Evolutionary conservation across 2,888 invertebrate species (phyloP).

Genomic region (Sinodicranocentrus sp.): DNA sequence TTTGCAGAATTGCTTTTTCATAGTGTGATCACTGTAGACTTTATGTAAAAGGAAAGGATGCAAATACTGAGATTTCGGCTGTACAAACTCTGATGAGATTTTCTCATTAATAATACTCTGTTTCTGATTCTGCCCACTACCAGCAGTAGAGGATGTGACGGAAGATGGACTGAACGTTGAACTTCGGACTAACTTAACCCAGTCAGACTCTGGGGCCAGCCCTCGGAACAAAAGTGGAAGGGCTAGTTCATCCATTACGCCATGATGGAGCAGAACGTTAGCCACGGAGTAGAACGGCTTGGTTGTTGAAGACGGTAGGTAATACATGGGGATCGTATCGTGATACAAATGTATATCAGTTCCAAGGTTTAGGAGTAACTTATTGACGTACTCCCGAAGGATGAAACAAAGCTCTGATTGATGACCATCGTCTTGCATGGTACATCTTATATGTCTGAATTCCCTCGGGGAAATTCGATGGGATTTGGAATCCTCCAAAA

Average conservation of each 20-base stretch:
- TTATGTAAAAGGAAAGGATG: slow-evolving; percentile 77
- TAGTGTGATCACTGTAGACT: slow-evolving; percentile 73
- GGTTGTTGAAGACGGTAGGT: slow-evolving; percentile 76
- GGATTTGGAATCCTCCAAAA: slow-evolving; percentile 73
- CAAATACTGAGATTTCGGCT: slow-evolving; percentile 70
- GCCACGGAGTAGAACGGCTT: slow-evolving; percentile 77
- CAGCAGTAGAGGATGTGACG: slow-evolving; percentile 39
- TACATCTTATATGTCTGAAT: slow-evolving; percentile 77
- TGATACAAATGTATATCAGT: slow-evolving; percentile 75
- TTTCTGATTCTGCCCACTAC: slow-evolving; percentile 27
- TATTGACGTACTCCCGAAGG: slow-evolving; percentile 75
- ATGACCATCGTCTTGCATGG: slow-evolving; percentile 75
- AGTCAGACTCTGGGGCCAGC: slow-evolving; percentile 74
- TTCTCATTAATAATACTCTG: slow-evolving; percentile 21
- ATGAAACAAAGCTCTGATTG: slow-evolving; percentile 76
- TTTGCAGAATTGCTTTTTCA: slow-evolving; percentile 75
- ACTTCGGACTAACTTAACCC: slow-evolving; percentile 75
- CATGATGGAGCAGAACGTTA: slow-evolving; percentile 77
- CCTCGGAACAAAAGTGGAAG: slow-evolving; percentile 77
- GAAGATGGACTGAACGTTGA: slow-evolving; percentile 44
- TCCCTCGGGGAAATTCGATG: slow-evolving; percentile 76
- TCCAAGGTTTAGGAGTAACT: slow-evolving; percentile 74
- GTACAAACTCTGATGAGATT: slow-evolving; percentile 3
- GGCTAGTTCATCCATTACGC: slow-evolving; percentile 77
- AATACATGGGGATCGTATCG: slow-evolving; percentile 77